Evolutionary conservation across 2,888 invertebrate genomes (phyloP).

Genomic region (Augochlorella aurata): DNA sequence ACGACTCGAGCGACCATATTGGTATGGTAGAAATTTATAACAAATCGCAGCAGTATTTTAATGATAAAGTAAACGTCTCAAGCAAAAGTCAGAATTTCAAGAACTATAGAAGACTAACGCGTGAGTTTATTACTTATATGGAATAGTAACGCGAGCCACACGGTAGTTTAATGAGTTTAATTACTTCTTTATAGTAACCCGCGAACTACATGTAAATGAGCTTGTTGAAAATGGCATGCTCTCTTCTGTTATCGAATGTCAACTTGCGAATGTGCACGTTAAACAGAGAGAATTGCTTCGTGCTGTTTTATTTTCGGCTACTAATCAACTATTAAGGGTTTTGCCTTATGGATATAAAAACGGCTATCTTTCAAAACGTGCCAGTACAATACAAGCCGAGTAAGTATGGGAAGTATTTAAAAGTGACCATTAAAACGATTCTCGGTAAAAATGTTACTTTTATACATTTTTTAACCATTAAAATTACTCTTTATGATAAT

Average conservation of each 20-base stretch:
- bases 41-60: slow-evolving; percentile 77
- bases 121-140: slow-evolving; percentile 18
- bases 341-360: slow-evolving; percentile 83
- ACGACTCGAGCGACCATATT: slow-evolving; percentile 85
- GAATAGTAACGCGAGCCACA: not conserved
- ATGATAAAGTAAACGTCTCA: accelerated
- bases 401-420: slow-evolving; percentile 73
- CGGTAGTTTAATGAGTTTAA: not conserved
- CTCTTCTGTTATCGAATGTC: not conserved
- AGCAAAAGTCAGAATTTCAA: not conserved
- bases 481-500: too few relatives aligned
- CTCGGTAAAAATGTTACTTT: too few relatives aligned
- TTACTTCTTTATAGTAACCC: slow-evolving; percentile 82
- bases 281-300: slow-evolving; percentile 83
- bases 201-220: slow-evolving; percentile 84
- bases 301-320: slow-evolving; percentile 85
- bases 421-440: not conserved
- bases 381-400: slow-evolving; percentile 83
- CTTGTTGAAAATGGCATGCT: slow-evolving; percentile 83
- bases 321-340: slow-evolving; percentile 83
- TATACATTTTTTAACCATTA: too few relatives aligned
- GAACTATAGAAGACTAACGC: not conserved
- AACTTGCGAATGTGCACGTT: slow-evolving; percentile 57
- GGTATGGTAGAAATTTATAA: slow-evolving; percentile 84
- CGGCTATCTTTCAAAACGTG: slow-evolving; percentile 83